Evolutionary conservation across 2,797 vertebrate genomes (phyloP), one percentile per base, ranked within the genome.

Genomic region (Esox masquinongy): DNA sequence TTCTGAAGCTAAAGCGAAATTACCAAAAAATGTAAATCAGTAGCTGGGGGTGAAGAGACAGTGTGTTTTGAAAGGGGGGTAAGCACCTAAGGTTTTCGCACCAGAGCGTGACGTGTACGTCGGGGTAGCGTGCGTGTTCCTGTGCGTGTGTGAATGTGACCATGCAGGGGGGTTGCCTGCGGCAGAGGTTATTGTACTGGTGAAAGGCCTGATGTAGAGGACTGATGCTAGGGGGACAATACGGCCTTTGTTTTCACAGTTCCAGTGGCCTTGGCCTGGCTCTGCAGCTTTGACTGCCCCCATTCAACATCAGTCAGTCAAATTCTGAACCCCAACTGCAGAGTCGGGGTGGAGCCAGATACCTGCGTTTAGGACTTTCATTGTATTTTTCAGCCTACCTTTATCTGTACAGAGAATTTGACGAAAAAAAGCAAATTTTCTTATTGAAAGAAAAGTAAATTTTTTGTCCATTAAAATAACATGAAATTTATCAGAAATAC

Each of bases 191-290:
- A 90, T 90, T 91, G 87, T 90, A 82, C 74, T 66, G 29, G 66
- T 92, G 88, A 92, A 91, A 88, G 76, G 79, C 83, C 90, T 88
- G 90, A 92, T 91, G 90, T 90, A 86, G 85, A 86, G 87, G 84
- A 6, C 82, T 82, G 84, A 91, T 89, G 89, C 85, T 74, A 39
- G 78, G 26, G 80, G 85, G 87, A 92, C 90, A 93, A 92, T 92
- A 74, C 76, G 34, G 74, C 83, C 89, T 93, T 92, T 93, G 90
- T 92, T 83, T 84, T 83, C 77, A 49, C 14, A 74, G 85, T 78
- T 84, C 77, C 72, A 77, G 36, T 84, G 82, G 83, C 89, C 88
- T 88, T 90, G 91, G 70, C 22, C 70, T 26, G 68, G 43, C 43
- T 70, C 68, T 70, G 17, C 19, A 24, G 24, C 68, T 50, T 51